Conservation (phyloP, 2,888 invertebrate species). For the Aspidiotus destructor region DNA sequence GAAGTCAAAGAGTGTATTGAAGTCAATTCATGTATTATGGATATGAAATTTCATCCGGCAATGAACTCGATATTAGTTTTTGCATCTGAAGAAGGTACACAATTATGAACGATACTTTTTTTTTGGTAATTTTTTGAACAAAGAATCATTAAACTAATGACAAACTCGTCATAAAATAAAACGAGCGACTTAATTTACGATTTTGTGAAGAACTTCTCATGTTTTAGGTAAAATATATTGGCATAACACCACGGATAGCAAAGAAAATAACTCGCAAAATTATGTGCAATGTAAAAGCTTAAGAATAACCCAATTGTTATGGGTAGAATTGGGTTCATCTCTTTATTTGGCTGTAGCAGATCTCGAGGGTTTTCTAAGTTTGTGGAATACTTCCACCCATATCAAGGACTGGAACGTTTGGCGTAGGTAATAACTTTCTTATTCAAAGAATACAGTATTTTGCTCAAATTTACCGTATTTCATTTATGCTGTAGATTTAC, state of each 20-base stretch:
- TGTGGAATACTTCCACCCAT: background rate
- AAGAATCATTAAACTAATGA: no score
- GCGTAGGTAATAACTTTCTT: slow-evolving; percentile 8
- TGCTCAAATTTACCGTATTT: background rate
- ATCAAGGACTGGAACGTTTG: slow-evolving; percentile 16
- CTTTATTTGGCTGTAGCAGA: slow-evolving; percentile 6
- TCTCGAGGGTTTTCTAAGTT: slow-evolving; percentile 7
- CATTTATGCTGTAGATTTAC: slow-evolving; percentile 1
- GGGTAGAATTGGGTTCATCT: slow-evolving; percentile 12
- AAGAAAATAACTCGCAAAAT: slow-evolving; percentile 15
- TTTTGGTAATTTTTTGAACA: background rate
- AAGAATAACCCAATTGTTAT: slow-evolving; percentile 15
- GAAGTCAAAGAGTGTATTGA: slow-evolving; percentile 24
- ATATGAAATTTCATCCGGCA: slow-evolving; percentile 24
- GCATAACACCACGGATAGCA: slow-evolving; percentile 13
- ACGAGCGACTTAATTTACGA: no score
- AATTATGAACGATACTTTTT: background rate
- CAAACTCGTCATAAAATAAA: no score
- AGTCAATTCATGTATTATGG: slow-evolving; percentile 19
- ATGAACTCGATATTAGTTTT: slow-evolving; percentile 17
- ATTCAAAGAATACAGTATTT: background rate
- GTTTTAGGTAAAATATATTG: slow-evolving; percentile 17
- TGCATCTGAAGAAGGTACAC: slow-evolving; percentile 16
- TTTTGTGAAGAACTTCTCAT: background rate
- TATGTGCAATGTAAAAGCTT: background rate